Conservation (phyloP, 2,888 invertebrate genomes). For the Dynastes hyllus region DNA sequence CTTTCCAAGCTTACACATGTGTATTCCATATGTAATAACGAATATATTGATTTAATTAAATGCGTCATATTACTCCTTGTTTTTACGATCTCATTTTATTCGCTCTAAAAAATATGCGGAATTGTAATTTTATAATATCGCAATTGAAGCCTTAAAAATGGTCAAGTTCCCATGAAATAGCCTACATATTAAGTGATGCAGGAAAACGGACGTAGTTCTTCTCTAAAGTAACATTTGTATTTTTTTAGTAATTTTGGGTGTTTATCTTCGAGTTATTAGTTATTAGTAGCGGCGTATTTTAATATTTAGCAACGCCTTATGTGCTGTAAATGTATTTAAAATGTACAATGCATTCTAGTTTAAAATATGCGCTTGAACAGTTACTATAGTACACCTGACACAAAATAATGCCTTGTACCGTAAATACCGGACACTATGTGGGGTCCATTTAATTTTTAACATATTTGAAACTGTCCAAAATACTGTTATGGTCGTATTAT, state of each 20-base stretch:
- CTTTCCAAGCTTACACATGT: too few species aligned
- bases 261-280: neutral
- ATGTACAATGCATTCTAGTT: too few species aligned
- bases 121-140: neutral
- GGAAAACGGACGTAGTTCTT: neutral
- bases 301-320: too few species aligned
- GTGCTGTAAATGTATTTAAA: too few species aligned
- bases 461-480: conserved; percentile 8
- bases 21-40: too few species aligned
- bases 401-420: neutral
- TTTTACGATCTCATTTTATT: too few species aligned
- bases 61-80: too few species aligned
- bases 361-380: neutral
- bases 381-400: neutral
- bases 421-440: neutral
- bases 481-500: conserved; percentile 23
- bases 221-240: conserved; percentile 3
- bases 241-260: neutral
- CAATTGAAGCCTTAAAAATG: conserved; percentile 3
- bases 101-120: neutral
- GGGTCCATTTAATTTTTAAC: neutral
- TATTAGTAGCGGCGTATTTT: neutral
- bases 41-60: too few species aligned
- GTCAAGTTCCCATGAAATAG: conserved; percentile 2
- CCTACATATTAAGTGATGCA: conserved; percentile 23